Conservation (phyloP, 2,888 invertebrate genomes). For the Limnephilus auricula region DNA sequence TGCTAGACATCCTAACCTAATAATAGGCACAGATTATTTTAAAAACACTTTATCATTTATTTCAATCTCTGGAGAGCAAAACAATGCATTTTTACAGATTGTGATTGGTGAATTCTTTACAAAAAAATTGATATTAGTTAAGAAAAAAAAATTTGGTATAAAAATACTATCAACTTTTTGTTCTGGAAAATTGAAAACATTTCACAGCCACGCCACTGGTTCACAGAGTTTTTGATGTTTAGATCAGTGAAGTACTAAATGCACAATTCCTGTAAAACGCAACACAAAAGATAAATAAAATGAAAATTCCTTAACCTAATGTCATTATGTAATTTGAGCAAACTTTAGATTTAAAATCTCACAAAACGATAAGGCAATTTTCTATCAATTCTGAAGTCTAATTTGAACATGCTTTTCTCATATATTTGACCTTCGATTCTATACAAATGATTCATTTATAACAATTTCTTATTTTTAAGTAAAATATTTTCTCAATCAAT, state of each 20-base stretch:
- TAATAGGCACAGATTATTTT: too few relatives aligned
- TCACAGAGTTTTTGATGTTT: background rate
- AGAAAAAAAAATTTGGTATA: background rate
- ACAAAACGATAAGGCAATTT: constrained; percentile 21
- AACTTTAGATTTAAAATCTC: background rate
- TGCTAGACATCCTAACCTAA: too few relatives aligned
- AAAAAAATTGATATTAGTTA: background rate
- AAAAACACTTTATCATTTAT: too few relatives aligned
- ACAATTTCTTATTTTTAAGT: background rate
- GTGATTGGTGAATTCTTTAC: background rate
- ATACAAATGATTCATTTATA: background rate
- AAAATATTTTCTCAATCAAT: background rate
- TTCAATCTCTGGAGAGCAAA: too few relatives aligned
- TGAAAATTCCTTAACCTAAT: background rate
- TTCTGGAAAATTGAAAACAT: background rate
- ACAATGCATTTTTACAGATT: too few relatives aligned
- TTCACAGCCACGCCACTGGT: background rate
- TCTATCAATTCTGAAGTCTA: background rate
- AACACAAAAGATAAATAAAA: background rate
- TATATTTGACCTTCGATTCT: background rate
- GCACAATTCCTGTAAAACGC: background rate
- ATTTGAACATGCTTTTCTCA: background rate
- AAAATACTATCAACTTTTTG: background rate
- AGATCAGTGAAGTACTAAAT: background rate
- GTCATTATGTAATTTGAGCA: background rate